Base-by-base conservation (phyloP, 1,140 invertebrate genomes). In the Neuroterus valhalla region DNA sequence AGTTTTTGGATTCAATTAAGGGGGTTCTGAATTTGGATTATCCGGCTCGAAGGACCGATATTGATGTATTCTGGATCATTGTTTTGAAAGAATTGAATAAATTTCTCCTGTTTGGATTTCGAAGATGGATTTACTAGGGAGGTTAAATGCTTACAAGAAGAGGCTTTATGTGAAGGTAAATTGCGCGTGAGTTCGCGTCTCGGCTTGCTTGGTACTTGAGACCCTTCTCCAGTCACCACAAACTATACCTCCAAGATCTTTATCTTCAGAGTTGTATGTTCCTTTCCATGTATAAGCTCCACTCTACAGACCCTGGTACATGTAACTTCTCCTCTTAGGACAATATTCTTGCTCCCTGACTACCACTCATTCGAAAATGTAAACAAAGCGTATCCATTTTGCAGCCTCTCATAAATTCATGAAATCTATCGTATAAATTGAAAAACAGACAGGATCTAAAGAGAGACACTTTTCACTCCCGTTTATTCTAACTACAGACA, bases 81-180 rank as follows among this genome's bases (percentile, higher is more conserved):
- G 21, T 19, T 52, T 72, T 66, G n/a, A n/a, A 3, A 5, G 2
- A 19, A 17, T 48, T 48, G 17, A 45, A n/a, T n/a, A 48, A 48
- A 19, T 6, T 17, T 48, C 6, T 48, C 17, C 0, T 48, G 15
- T 48, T 48, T 48, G n/a, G 17, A 62, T 31, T 62, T 62, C 26
- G 26, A 26, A 62, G 52, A 31, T 11, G 8, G 21, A 62, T 62
- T 23, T 31, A 62, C 23, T 21, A 15, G 52, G 15, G 26, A 62
- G 26, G 52, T 21, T 52, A 62, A 62, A 62, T 62, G 52, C 21
- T 5, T 14, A 4, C 11, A 62, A 62, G 23, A 52, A 52, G 23
- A 26, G 21, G 23, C 26, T 62, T 52, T 62, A 62, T 62, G 52
- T 62, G 52, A 62, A 26, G 21, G 52, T 62, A 62, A 62, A 62